Evolutionary conservation across 2,113 vertebrate genomes (phyloP), one percentile per base, ranked within the genome.

Genomic region (Mus spicilegus): DNA sequence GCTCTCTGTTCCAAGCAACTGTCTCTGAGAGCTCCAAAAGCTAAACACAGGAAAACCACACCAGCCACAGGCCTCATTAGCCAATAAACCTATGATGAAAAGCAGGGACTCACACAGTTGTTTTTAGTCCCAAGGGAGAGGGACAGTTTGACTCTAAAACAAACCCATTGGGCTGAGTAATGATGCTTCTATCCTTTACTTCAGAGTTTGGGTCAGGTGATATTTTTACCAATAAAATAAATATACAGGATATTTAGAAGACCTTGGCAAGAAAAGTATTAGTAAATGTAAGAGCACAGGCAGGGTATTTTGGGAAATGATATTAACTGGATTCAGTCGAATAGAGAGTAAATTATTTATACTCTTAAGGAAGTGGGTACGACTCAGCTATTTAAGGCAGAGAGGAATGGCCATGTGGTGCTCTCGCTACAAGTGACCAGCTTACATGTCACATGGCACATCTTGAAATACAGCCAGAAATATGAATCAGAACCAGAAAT

Each of bases 21-120:
- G 73, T 95, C 67, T 96, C 72, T 75, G 65, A 93, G 86, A 56
- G 58, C 65, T 95, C 94, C 95, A 96, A 96, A 97, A 95, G 86
- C 95, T 77, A 97, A 98, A 98, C 56, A 97, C 33, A 97, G 96
- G 96, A 98, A 98, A 98, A 96, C 92, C 94, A 96, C 95, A 97
- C 12, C 39, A 96, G 46, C 95, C 95, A 81, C 97, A 98, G 91
- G 51, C 11, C 85, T 98, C 93, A 96, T 98, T 97, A 98, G 95
- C 90, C 93, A 97, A 97, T 93, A 97, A 97, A 98, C 93, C 26
- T 58, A 75, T 96, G 86, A 98, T 97, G 91, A 93, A 95, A 97
- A 93, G 86, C 91, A 98, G 90, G n/a, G 76, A 94, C 89, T 97
- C 49, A 81, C 42, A 97, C 2, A 0, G 75, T 33, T 88, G 90